Evolutionary conservation across 1,140 invertebrate genomes (phyloP).

Genomic region (Reticulitermes speratus): DNA sequence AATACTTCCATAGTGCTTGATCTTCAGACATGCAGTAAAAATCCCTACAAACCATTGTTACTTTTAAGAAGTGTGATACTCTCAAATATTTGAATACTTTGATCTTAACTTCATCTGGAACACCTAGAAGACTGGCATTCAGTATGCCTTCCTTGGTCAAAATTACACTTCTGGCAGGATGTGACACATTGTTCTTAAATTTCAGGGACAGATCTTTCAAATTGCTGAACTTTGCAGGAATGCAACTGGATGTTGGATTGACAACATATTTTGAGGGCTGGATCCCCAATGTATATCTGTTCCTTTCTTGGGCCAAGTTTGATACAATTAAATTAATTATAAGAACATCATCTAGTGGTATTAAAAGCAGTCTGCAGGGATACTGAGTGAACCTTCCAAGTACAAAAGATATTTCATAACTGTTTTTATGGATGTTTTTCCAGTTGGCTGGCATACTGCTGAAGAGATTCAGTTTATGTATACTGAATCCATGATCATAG

Average conservation of each 20-base stretch:
- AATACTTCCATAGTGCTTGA: not conserved
- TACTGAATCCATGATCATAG: not conserved
- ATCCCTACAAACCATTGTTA: not conserved
- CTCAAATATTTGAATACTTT: conserved; percentile 2
- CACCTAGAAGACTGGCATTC: conserved; percentile 9
- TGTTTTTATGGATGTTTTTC: not conserved
- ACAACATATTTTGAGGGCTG: not conserved
- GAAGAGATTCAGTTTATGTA: not conserved
- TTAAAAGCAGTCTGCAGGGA: not conserved
- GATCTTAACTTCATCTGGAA: conserved; percentile 10
- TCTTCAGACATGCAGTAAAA: not conserved
- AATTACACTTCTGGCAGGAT: not conserved
- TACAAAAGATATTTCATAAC: conserved; percentile 1
- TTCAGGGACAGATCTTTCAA: not conserved
- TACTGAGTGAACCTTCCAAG: not conserved
- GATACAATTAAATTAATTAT: conserved; percentile 12
- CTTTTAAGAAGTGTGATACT: not conserved
- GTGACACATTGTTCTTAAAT: conserved; percentile 4
- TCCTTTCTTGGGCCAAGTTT: not conserved
- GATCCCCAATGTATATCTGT: not conserved
- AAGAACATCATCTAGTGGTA: not conserved
- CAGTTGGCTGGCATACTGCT: not conserved
- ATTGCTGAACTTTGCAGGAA: not conserved
- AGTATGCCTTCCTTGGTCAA: conserved; percentile 16
- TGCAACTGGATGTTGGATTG: not conserved